phyloP scores from a whole-genome alignment of 2,113 vertebrate species.

The Struthio camelus region DNA sequence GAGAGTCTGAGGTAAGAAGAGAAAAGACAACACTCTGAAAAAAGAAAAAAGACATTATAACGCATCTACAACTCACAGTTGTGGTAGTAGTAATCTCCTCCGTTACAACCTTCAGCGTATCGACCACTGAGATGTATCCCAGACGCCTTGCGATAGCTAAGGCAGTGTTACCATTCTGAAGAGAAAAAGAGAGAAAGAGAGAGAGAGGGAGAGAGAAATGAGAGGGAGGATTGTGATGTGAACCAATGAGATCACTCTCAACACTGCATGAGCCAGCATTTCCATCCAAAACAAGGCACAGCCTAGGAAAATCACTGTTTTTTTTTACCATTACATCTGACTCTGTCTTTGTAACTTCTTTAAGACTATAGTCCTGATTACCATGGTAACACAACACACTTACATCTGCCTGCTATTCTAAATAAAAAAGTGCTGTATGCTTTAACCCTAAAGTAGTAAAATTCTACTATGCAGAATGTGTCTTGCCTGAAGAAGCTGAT shows the following conservation, averaged over 20 bases:
- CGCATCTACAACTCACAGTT: constrained; percentile 80
- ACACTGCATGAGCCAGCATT: constrained; percentile 77
- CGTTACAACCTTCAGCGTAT: constrained; percentile 96
- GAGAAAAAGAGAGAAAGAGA: constrained; percentile 32
- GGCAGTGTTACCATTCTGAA: constrained; percentile 97
- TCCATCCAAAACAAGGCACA: constrained; percentile 80
- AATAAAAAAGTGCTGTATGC: constrained; percentile 41
- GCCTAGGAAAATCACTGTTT: constrained; percentile 74
- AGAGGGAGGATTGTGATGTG: constrained; percentile 61
- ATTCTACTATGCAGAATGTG: background rate
- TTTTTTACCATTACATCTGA: constrained; percentile 70
- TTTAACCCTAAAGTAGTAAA: constrained; percentile 70
- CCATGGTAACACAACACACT: constrained; percentile 84
- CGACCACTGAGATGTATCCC: constrained; percentile 98
- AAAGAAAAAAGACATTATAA: background rate
- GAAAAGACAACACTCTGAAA: background rate
- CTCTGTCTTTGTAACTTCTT: constrained; percentile 77
- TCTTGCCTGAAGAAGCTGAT: background rate
- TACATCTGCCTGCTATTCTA: constrained; percentile 73
- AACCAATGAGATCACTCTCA: constrained; percentile 77
- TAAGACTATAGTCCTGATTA: constrained; percentile 66
- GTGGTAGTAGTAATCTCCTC: constrained; percentile 95
- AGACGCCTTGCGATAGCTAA: constrained; percentile 94
- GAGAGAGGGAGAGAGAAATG: background rate
- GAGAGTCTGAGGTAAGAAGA: background rate